Conservation (phyloP, 2,888 invertebrate species). For the Limenitis camilla region DNA sequence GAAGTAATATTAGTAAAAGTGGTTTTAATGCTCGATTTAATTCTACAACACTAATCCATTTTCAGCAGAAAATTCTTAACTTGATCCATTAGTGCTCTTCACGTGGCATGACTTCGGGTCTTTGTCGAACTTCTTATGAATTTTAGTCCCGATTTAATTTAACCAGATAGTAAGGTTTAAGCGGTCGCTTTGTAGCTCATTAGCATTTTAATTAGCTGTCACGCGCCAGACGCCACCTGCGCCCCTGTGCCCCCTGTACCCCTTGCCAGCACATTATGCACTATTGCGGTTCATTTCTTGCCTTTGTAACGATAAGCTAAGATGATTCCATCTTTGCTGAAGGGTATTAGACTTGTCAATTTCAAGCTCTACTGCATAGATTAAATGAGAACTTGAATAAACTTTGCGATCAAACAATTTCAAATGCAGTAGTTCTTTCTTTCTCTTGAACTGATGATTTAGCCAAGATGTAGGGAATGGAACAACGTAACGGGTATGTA, state of each 20-base stretch:
- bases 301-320: slow-evolving; percentile 18
- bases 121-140: slow-evolving; percentile 6
- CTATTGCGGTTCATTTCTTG: slow-evolving; percentile 24
- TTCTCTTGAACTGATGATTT: too few relatives aligned
- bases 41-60: too few relatives aligned
- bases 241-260: slow-evolving; percentile 17
- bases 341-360: not conserved
- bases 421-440: too few relatives aligned
- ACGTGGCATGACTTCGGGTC: not conserved
- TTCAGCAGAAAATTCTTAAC: too few relatives aligned
- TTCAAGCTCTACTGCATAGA: not conserved
- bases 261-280: slow-evolving; percentile 23
- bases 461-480: too few relatives aligned
- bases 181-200: slow-evolving; percentile 41
- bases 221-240: slow-evolving; percentile 28
- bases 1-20: too few relatives aligned
- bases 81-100: too few relatives aligned
- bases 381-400: not conserved
- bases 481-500: too few relatives aligned
- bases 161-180: slow-evolving; percentile 12
- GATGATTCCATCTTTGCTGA: slow-evolving; percentile 4
- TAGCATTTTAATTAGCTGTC: slow-evolving; percentile 70
- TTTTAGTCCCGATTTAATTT: slow-evolving; percentile 15
- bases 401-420: not conserved
- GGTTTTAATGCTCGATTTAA: too few relatives aligned